Percentiles rank a stretch among this genome's conserved stretches.
Conservation (phyloP, 2,888 invertebrate species). For the Balanococcus diminutus region DNA sequence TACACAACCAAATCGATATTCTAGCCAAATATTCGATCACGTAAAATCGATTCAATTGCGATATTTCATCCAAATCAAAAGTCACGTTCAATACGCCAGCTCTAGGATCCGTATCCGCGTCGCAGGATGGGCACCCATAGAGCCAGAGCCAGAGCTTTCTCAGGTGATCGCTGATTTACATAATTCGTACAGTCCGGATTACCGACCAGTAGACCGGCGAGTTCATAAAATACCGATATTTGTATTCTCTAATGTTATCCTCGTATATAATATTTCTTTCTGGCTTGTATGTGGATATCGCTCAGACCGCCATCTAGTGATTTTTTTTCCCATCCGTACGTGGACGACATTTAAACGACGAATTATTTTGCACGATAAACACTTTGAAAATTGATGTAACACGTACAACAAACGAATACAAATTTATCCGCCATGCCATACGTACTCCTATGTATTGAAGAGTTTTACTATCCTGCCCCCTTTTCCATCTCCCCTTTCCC, state of each 20-base stretch:
- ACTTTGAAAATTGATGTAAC: constrained; percentile 51
- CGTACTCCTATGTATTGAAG: neutral
- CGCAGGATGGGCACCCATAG: neutral
- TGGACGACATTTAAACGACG: constrained; percentile 34
- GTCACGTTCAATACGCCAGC: neutral
- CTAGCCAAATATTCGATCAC: constrained; percentile 18
- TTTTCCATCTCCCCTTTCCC: neutral
- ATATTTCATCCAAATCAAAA: neutral
- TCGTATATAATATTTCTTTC: neutral
- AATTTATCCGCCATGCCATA: neutral
- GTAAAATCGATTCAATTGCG: constrained; percentile 20
- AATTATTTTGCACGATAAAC: constrained; percentile 38
- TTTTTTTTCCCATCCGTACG: constrained; percentile 27
- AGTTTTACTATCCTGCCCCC: neutral
- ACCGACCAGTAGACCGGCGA: neutral
- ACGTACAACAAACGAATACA: constrained; percentile 27
- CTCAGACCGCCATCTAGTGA: constrained; percentile 1
- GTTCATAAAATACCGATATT: constrained; percentile 12
- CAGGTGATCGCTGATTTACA: neutral
- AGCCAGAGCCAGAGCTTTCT: neutral
- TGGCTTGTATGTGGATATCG: neutral
- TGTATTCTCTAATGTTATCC: constrained; percentile 21
- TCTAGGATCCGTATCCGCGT: neutral
- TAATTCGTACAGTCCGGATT: neutral
- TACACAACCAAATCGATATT: neutral